Evolutionary conservation across 2,113 vertebrate genomes (phyloP), one percentile per base, ranked within the genome.

Genomic region (Apteryx owenii): DNA sequence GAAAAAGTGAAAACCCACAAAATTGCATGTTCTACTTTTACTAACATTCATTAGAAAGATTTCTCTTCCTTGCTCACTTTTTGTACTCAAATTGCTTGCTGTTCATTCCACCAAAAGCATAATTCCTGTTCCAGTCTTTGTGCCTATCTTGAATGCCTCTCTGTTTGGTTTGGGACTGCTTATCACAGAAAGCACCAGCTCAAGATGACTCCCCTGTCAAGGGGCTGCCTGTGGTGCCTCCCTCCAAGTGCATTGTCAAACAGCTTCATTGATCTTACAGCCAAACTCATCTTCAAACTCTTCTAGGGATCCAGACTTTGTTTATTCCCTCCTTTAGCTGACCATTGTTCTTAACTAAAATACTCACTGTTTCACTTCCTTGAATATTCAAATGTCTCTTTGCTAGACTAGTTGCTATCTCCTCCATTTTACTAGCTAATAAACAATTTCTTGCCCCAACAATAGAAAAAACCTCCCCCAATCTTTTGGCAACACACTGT

Each of bases 151-250:
- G 31, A 38, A 56, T 8, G 2, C 5, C 61, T 80, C 17, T 7
- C 12, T 73, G 1, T 22, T 72, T 13, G 4, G 0, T 26, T 76
- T 16, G 3, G 15, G 17, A 33, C 12, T 31, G 5, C 21, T 36
- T 56, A 4, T 29, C 58, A 76, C 20, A 64, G 33, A 53, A 81
- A 51, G 36, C 23, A 75, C 0, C 22, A 61, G 4, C 20, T 69
- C 29, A 13, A 33, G 8, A 53, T 10, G 60, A 7, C 3, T 42
- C 3, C 4, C 58, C 10, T 15, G 9, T 13, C 38, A 51, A 9
- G 23, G 60, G n/a, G 44, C 0, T 4, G 2, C 1, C 3, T 62
- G 13, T 9, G 11, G 12, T 65, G 26, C 4, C 9, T 3, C 12
- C 42, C 42, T 70, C 26, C 2, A 1, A 73, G 21, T 31, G 31